Conservation (phyloP, 2,888 invertebrate genomes). For the Cephalotes varians region DNA sequence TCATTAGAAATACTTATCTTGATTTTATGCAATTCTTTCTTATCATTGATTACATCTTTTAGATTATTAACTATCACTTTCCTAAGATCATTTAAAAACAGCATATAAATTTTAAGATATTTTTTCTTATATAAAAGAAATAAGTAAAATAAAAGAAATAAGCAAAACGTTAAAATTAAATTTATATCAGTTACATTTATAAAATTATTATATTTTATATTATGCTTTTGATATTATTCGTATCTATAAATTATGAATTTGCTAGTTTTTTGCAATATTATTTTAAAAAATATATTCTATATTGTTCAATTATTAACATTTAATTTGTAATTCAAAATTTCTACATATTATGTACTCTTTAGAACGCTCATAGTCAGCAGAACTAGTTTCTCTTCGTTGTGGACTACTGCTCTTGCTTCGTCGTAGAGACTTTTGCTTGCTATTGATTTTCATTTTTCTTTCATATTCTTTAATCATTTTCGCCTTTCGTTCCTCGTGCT, state of each 20-base stretch:
- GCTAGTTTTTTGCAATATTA: background rate
- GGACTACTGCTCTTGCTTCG: background rate
- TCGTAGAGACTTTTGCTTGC: background rate
- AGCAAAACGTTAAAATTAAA: background rate
- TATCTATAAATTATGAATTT: conserved; percentile 5
- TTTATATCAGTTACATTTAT: background rate
- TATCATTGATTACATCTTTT: background rate
- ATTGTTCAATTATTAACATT: background rate
- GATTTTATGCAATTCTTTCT: background rate
- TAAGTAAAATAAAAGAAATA: background rate
- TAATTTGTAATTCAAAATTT: background rate
- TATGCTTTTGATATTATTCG: background rate
- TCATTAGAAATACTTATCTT: background rate
- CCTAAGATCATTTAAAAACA: background rate
- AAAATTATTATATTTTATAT: background rate
- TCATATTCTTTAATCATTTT: background rate
- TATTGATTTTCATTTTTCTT: background rate
- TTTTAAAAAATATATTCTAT: background rate
- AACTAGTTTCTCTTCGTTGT: background rate
- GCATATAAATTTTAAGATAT: background rate
- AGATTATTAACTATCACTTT: background rate
- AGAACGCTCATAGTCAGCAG: background rate
- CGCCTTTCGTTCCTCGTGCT: background rate
- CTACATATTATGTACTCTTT: conserved; percentile 18
- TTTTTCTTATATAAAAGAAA: background rate